phyloP scores from a whole-genome alignment of 2,888 invertebrate genomes.

The Stictocephala bisonia region DNA sequence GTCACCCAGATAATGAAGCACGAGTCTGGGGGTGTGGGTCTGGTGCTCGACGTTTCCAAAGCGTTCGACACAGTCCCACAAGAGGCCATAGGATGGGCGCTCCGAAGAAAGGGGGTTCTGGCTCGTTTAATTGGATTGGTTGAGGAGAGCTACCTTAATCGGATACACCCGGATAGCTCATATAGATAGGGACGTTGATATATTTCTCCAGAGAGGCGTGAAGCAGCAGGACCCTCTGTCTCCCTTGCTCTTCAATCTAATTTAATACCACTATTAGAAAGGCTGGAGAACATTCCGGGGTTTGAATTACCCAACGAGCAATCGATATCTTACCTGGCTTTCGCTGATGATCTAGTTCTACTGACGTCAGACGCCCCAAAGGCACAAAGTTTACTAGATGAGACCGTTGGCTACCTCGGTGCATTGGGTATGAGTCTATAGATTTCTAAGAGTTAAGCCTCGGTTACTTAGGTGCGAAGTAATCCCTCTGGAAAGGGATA shows the following conservation, averaged over 20 bases:
- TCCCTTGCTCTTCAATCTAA: slow-evolving; percentile 50
- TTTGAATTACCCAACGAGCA: background rate
- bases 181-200: background rate
- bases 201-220: slow-evolving; percentile 39
- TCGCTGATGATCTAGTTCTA: slow-evolving; percentile 51
- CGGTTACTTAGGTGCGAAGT: slow-evolving; percentile 1
- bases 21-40: slow-evolving; percentile 34
- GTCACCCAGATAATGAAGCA: slow-evolving; percentile 25
- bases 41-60: slow-evolving; percentile 54
- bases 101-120: slow-evolving; percentile 32
- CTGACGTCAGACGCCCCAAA: slow-evolving; percentile 24
- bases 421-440: slow-evolving; percentile 39
- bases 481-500: slow-evolving; percentile 36
- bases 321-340: slow-evolving; percentile 41
- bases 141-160: background rate
- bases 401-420: background rate
- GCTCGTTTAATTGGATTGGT: slow-evolving; percentile 21
- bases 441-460: slow-evolving; percentile 24
- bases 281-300: slow-evolving; percentile 30
- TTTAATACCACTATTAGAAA: slow-evolving; percentile 47
- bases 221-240: slow-evolving; percentile 53
- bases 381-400: slow-evolving; percentile 30
- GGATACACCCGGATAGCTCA: slow-evolving; percentile 12
- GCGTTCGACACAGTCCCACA: slow-evolving; percentile 58
- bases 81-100: slow-evolving; percentile 40